A percentile compares a stretch with the other conserved stretches of the same genome.
Conservation (phyloP, 2,888 invertebrate species). For the Drosophila sordidula region DNA sequence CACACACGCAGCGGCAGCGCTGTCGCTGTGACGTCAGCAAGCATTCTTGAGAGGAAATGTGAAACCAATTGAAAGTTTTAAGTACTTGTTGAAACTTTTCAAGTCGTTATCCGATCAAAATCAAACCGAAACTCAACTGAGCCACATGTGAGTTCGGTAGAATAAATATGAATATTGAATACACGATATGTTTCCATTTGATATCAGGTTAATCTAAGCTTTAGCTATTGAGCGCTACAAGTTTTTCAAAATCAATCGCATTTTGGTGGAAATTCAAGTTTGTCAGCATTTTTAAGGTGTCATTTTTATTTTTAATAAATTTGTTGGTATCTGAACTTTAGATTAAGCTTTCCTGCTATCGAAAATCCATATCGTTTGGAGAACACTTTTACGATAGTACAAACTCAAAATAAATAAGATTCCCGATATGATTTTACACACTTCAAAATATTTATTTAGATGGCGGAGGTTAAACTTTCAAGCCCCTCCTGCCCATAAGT, state of each 20-base stretch:
- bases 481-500: no score
- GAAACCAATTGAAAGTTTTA: slow-evolving; percentile 49
- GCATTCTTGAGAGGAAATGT: slow-evolving; percentile 45
- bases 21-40: slow-evolving; percentile 41
- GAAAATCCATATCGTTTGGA: no score
- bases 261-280: slow-evolving; percentile 33
- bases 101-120: slow-evolving; percentile 13
- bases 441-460: no score
- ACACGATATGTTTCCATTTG: not conserved
- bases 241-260: slow-evolving; percentile 6
- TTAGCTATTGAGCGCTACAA: slow-evolving; percentile 1
- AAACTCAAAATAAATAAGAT: no score
- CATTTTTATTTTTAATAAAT: not conserved
- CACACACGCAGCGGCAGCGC: slow-evolving; percentile 2
- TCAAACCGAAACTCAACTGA: not conserved
- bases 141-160: not conserved
- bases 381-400: no score
- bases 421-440: no score
- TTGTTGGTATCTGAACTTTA: not conserved
- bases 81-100: slow-evolving; percentile 15
- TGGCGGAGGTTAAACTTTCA: no score
- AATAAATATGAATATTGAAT: not conserved
- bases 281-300: slow-evolving; percentile 25
- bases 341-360: not conserved
- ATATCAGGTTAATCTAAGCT: slow-evolving; percentile 3